These are phyloP conservation scores for Gryon sp. DNA, from an alignment of 1,140 invertebrate species.

Conservation along the genomic window DNA sequence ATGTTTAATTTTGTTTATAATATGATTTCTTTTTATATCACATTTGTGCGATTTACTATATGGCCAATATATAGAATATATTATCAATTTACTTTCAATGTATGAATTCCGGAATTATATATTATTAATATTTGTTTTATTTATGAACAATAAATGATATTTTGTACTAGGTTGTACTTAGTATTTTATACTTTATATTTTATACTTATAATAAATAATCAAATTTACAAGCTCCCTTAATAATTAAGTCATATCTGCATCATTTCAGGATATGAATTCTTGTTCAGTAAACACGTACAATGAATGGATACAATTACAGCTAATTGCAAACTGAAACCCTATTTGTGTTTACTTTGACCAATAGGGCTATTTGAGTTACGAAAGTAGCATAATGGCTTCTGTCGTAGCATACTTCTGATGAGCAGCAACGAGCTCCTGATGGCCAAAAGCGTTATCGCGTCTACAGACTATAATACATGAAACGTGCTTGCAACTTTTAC, in stretches of 20 bases:
- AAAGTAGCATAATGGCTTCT: conserved; percentile 39
- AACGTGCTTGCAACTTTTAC: conserved; percentile 42
- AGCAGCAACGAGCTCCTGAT: conserved; percentile 3
- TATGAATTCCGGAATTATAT: no score
- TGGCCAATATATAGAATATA: no score
- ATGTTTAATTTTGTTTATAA: no score
- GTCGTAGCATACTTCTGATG: conserved; percentile 28
- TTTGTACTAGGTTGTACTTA: no score
- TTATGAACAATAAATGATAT: no score
- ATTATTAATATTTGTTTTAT: no score
- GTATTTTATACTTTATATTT: no score
- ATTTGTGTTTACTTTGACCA: conserved; percentile 39
- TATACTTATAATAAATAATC: no score
- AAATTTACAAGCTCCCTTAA: conserved; percentile 5
- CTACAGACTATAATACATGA: conserved; percentile 15
- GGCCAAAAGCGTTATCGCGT: conserved; percentile 20
- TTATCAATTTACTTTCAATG: no score
- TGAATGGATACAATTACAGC: conserved; percentile 17
- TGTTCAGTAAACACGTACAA: conserved; percentile 24
- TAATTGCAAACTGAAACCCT: conserved; percentile 33
- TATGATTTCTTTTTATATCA: no score
- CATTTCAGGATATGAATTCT: conserved; percentile 9
- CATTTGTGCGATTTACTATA: no score
- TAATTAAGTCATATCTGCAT: conserved; percentile 14
- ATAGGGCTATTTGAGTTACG: conserved; percentile 38